A percentile compares a stretch with the other conserved stretches of the same genome.
phyloP scores from a whole-genome alignment of 2,113 vertebrate species.

The Pan troglodytes region NHGRI_mPanTro3-v2.1_pri NC_072408.2:62000001-62000500 shows the following conservation, averaged over 20 bases:
- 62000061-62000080: neutral
- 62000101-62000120: neutral
- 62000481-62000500: neutral
- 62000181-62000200: too few species aligned
- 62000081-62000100: neutral
- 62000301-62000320: neutral
- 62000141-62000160: neutral
- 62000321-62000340: neutral
- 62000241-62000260: neutral
- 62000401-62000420: neutral
- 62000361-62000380: neutral
- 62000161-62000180: neutral
- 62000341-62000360: neutral
- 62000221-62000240: neutral
- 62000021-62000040: neutral
- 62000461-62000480: neutral
- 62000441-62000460: neutral
- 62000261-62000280: neutral
- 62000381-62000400: neutral
- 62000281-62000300: neutral
- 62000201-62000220: neutral
- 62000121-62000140: neutral
- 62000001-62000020: neutral
- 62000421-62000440: neutral
- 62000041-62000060: neutral